Base-by-base conservation (phyloP, 1,140 invertebrate species). In the Euborellia annulipes region DNA sequence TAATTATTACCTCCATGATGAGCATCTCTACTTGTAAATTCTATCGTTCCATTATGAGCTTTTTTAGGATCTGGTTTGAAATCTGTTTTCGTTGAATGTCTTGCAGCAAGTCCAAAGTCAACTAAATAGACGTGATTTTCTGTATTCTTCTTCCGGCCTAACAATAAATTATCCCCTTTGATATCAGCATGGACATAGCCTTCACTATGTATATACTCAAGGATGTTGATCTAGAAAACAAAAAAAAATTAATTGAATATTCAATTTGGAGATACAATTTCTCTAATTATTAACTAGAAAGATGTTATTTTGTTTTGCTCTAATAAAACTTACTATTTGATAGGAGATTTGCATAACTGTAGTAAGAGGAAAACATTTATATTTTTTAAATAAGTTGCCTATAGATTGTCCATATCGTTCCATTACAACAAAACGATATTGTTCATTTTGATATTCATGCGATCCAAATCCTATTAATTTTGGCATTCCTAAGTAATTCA, bases 21-120 rank as follows among this genome's bases (percentile, higher is more conserved):
- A 36, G 90, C 91, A 73, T 97, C 93, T 51, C 87, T 70, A 53
- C 87, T 93, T 1, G 88, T 88, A 57, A 93, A 96, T 58, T 95
- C 89, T 50, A 92, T 82, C 1, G 93, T 97, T 1, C 93, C 93
- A 68, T 97, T 85, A 59, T 97, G 91, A 47, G 89, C 88, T 60
- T 81, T 85, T 53, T 85, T 85, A 0, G 82, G 80, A 67, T 96
- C 85, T 19, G 81, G 74, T 60, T 87, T 89, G 56, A 82, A 90
- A 48, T 82, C 77, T 22, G 75, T 76, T 50, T 76, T 72, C 3
- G 72, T 73, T 2, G 68, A 69, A 48, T 79, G 89, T 52, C 79
- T 76, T 17, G 76, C 77, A 4, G 89, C 91, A 13, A 97, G 65
- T 14, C 94, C 94, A 73, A 84, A 98, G 70, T 98, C 94, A 1